Base-by-base conservation (phyloP, 1,140 invertebrate genomes). In the Pollicipes pollicipes region DNA sequence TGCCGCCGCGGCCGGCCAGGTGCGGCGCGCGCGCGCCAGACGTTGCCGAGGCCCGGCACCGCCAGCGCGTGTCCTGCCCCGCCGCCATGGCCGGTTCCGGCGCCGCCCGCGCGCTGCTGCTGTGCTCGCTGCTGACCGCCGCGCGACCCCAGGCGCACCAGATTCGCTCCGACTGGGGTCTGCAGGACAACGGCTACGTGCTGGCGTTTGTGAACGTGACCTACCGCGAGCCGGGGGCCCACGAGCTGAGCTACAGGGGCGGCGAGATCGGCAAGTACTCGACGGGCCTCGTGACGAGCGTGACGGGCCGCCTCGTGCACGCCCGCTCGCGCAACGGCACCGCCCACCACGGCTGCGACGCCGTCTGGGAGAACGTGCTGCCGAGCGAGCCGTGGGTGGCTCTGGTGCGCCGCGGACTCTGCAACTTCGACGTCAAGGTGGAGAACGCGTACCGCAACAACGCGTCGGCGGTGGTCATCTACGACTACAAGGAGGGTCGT, bases 391-490 rank as follows among this genome's bases (percentile, higher is more conserved):
- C 85, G 1, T 91, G 88, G 88, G 85, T 91, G 70, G 89, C 88
- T 0, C 79, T 91, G 66, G 85, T 90, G 8, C 83, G 84, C 73
- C 78, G 88, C 27, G 89, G 88, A 30, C 81, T 78, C 30, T 91
- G 89, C 79, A 87, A 87, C 74, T 90, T 90, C 77, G 86, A 89
- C 76, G 83, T 85, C 68, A 91, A 91, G 80, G 83, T 88, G 70
- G 83, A 87, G 74, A 86, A 90, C 78, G 88, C 88, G 26, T 85
- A 83, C 77, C 78, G 80, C 45, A 84, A 83, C 69, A 87, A 87
- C 75, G 89, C 89, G 1, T 82, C 83, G 0, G 89, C 85, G 0
- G 86, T 90, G n/a, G 83, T 91, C 58, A 84, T 91, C n/a, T 91
- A 90, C 80, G 88, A 90, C 78, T 85, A 88, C 78, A 81, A 85